Evolutionary conservation across 2,888 invertebrate genomes (phyloP).

Genomic region (Hyposoter dolosus): DNA sequence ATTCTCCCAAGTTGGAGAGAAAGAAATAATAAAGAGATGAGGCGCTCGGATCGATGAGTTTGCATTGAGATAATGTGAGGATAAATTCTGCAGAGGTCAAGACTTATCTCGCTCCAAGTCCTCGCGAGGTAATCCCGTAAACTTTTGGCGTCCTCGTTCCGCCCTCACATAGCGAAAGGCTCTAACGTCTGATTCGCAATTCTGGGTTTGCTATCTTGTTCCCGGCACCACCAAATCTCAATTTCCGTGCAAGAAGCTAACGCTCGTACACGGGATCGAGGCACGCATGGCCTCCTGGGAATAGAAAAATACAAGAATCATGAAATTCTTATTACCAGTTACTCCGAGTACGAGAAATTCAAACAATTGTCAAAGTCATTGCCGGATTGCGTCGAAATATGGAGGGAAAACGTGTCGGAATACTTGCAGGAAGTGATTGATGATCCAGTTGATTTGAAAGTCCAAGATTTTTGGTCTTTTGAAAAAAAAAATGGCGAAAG

Average conservation of each 20-base stretch:
- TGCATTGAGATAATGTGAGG: neutral
- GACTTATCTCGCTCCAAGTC: conserved; percentile 30
- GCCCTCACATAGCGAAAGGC: conserved; percentile 8
- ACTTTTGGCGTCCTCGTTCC: conserved; percentile 35
- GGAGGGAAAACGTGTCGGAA: neutral
- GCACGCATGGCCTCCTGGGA: conserved; percentile 2
- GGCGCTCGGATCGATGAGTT: conserved; percentile 17
- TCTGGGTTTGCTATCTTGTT: conserved; percentile 9
- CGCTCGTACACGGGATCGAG: conserved; percentile 1
- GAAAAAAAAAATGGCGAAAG: neutral
- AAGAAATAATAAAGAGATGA: neutral
- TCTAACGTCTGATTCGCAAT: conserved; percentile 46
- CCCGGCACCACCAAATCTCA: conserved; percentile 24
- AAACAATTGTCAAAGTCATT: neutral
- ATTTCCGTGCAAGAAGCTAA: neutral
- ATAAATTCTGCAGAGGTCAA: conserved; percentile 40
- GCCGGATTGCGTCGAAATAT: neutral
- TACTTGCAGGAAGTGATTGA: neutral
- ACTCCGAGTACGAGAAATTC: neutral
- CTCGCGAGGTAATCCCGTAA: conserved; percentile 30
- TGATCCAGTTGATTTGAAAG: neutral
- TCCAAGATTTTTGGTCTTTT: neutral
- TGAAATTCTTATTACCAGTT: conserved; percentile 30
- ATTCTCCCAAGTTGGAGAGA: neutral
- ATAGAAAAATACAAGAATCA: conserved; percentile 14